phyloP scores from a whole-genome alignment of 2,797 vertebrate genomes.

The Apogon hyalosoma region DNA sequence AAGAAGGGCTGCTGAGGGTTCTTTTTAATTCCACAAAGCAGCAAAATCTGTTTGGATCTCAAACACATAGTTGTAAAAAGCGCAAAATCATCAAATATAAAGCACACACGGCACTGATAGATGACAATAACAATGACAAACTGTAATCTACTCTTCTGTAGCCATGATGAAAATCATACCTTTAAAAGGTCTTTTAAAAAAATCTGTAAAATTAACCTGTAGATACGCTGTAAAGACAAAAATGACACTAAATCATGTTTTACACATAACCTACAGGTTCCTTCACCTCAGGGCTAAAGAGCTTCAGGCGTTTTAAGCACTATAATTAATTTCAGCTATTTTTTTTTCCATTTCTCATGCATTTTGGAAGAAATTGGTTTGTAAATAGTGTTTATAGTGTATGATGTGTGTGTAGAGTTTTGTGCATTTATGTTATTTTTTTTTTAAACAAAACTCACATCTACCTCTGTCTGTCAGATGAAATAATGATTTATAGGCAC shows the following conservation, averaged over 20 bases:
- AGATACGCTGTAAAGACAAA: neutral
- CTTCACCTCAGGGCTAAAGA: constrained; percentile 20
- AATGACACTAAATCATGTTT: neutral
- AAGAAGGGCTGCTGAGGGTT: too few relatives aligned
- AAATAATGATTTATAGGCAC: constrained; percentile 23
- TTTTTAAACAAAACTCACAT: constrained; percentile 66
- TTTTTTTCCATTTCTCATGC: constrained; percentile 12
- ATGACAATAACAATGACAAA: too few relatives aligned
- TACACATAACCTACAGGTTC: neutral
- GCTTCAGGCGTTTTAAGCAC: constrained; percentile 36
- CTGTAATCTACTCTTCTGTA: too few relatives aligned
- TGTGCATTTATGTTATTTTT: constrained; percentile 63
- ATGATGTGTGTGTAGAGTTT: constrained; percentile 54
- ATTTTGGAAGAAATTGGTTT: constrained; percentile 42
- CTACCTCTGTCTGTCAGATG: constrained; percentile 71
- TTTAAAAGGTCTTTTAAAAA: neutral
- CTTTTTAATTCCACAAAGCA: too few relatives aligned
- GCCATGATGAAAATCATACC: too few relatives aligned
- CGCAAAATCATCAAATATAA: too few relatives aligned
- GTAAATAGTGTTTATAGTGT: constrained; percentile 75
- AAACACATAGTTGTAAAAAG: too few relatives aligned
- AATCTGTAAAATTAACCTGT: neutral
- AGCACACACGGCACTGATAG: too few relatives aligned
- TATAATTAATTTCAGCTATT: constrained; percentile 1
- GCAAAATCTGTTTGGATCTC: too few relatives aligned